A percentile compares a stretch with the other conserved stretches of the same genome.
phyloP scores from a whole-genome alignment of 1,140 invertebrate species.

The Leptopilina boulardi region DNA sequence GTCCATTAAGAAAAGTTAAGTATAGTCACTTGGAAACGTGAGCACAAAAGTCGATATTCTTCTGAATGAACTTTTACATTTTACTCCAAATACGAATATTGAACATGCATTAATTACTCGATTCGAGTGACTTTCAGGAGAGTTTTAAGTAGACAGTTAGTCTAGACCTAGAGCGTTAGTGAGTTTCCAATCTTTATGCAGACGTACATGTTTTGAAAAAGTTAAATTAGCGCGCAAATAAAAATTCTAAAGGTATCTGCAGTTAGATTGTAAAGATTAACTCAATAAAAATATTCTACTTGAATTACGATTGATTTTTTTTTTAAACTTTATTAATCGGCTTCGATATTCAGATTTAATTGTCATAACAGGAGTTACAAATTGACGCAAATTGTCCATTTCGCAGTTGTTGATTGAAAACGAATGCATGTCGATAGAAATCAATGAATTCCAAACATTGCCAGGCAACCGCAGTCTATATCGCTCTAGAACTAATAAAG shows the following conservation, averaged over 20 bases:
- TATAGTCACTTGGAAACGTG: neutral
- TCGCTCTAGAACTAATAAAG: neutral
- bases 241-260: too few species aligned
- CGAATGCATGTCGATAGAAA: constrained; percentile 4
- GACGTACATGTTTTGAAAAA: too few species aligned
- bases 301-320: neutral
- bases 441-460: constrained; percentile 17
- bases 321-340: neutral
- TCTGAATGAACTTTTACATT: neutral
- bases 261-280: too few species aligned
- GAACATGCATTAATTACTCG: neutral
- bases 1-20: constrained; percentile 1
- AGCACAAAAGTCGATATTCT: neutral
- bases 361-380: constrained; percentile 4
- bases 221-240: too few species aligned
- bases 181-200: too few species aligned
- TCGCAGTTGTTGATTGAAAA: constrained; percentile 2
- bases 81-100: neutral
- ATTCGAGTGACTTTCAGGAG: neutral
- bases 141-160: too few species aligned
- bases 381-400: constrained; percentile 1
- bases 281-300: too few species aligned
- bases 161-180: too few species aligned
- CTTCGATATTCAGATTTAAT: neutral
- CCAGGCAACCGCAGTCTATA: constrained; percentile 9